These are phyloP conservation scores for Gambusia affinis DNA, from an alignment of 2,113 vertebrate genomes.

Conservation along the genomic window DNA sequence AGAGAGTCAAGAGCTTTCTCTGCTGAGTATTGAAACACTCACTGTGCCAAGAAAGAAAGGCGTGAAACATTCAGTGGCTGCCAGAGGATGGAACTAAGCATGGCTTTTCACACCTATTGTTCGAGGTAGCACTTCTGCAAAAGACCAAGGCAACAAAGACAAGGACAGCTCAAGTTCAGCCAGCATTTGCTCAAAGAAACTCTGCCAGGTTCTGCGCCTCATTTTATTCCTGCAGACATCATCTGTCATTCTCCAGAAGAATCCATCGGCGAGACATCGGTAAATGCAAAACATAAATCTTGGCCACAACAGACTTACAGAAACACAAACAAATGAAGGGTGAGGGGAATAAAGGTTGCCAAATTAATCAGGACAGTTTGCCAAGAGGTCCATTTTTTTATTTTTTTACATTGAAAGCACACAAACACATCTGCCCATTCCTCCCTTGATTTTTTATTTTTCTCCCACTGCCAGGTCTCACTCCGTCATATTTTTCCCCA, in stretches of 20 bases:
- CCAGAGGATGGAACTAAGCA: constrained; percentile 63
- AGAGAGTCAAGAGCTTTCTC: constrained; percentile 52
- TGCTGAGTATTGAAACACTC: constrained; percentile 49
- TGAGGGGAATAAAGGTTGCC: constrained; percentile 31
- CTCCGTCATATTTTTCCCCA: constrained; percentile 18
- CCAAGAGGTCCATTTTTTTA: constrained; percentile 34
- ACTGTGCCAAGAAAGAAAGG: constrained; percentile 53
- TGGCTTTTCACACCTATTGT: constrained; percentile 67
- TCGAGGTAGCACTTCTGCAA: constrained; percentile 52
- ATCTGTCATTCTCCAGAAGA: constrained; percentile 59
- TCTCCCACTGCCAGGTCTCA: constrained; percentile 1
- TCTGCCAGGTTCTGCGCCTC: constrained; percentile 6
- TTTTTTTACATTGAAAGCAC: constrained; percentile 27
- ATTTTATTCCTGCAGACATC: constrained; percentile 44
- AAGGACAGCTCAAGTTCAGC: constrained; percentile 52
- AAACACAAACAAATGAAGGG: constrained; percentile 24
- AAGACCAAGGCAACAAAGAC: constrained; percentile 65
- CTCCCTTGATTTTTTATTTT: background rate
- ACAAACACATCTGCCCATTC: constrained; percentile 13
- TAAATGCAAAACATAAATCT: constrained; percentile 22
- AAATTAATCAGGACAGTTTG: constrained; percentile 23
- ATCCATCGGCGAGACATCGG: constrained; percentile 8
- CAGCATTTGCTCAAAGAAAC: constrained; percentile 21
- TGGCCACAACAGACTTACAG: constrained; percentile 30
- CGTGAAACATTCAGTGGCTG: constrained; percentile 61